Percentiles rank a stretch among this genome's conserved stretches.
phyloP scores from a whole-genome alignment of 2,888 invertebrate species.

The Conops quadrifasciatus region DNA sequence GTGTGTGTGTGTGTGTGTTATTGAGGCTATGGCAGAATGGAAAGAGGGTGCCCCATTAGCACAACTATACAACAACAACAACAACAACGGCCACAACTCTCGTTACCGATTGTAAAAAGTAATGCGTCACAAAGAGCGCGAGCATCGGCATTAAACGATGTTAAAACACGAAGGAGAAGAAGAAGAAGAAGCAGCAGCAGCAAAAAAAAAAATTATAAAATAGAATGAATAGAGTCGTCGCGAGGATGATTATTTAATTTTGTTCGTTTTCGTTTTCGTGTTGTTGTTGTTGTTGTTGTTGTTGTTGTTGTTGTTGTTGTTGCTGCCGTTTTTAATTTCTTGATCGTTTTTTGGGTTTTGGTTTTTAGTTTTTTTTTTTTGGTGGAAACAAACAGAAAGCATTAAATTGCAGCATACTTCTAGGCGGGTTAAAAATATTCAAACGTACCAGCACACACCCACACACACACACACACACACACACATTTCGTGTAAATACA shows the following conservation, averaged over 20 bases:
- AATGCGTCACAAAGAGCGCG: background rate
- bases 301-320: slow-evolving; percentile 4
- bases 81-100: background rate
- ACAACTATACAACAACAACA: too few relatives aligned
- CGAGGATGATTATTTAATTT: slow-evolving; percentile 14
- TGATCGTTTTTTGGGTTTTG: background rate
- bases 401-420: slow-evolving; percentile 53
- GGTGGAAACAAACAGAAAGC: slow-evolving; percentile 16
- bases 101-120: background rate
- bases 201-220: background rate
- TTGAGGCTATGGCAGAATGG: slow-evolving; percentile 40
- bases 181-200: too few relatives aligned
- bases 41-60: too few relatives aligned
- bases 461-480: slow-evolving; percentile 27
- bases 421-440: slow-evolving; percentile 49
- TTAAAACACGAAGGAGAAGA: too few relatives aligned
- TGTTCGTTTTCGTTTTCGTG: background rate
- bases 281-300: slow-evolving; percentile 20
- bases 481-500: background rate
- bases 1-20: background rate
- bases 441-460: slow-evolving; percentile 13
- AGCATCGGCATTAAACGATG: too few relatives aligned
- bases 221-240: background rate
- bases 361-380: slow-evolving; percentile 2
- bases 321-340: background rate